A percentile compares a stretch with the other conserved stretches of the same genome.
Conservation (phyloP, 2,113 vertebrate species). For the Urocolius indicus region DNA sequence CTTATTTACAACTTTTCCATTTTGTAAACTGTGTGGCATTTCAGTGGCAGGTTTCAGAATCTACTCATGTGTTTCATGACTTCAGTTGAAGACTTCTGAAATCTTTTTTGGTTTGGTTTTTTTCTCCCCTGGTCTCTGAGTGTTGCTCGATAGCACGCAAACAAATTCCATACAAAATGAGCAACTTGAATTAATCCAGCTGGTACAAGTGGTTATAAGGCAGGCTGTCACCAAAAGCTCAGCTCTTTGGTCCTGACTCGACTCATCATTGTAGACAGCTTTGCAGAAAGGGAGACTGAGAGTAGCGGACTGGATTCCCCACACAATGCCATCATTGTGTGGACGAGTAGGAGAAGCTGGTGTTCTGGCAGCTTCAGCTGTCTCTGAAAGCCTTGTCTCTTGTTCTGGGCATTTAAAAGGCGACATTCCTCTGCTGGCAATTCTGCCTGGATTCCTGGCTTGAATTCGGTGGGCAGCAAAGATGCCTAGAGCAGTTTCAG, state of each 20-base stretch:
- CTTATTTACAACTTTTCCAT: not conserved
- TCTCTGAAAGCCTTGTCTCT: conserved; percentile 75
- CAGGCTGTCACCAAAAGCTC: not conserved
- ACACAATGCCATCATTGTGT: conserved; percentile 78
- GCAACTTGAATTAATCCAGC: conserved; percentile 30
- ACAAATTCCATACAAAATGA: conserved; percentile 33
- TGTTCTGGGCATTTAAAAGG: conserved; percentile 76
- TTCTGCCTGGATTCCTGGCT: conserved; percentile 57
- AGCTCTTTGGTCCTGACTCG: conserved; percentile 34
- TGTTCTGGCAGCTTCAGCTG: conserved; percentile 75
- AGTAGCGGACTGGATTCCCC: conserved; percentile 1
- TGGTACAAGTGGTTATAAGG: conserved; percentile 15
- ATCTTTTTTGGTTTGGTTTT: not conserved
- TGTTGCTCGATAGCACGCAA: conserved; percentile 5
- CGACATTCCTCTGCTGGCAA: conserved; percentile 74
- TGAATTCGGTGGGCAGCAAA: conserved; percentile 28
- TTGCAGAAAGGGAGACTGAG: conserved; percentile 34
- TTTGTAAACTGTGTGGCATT: not conserved
- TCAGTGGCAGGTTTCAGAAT: conserved; percentile 16
- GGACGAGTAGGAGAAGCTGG: conserved; percentile 53
- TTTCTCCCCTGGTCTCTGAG: not conserved
- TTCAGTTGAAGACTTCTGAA: not conserved
- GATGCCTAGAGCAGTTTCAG: conserved; percentile 59
- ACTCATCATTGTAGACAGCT: not conserved
- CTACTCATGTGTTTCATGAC: not conserved